These are phyloP conservation scores for Labeo calbasu DNA, from an alignment of 2,797 vertebrate genomes.

Conservation along the genomic window DNA sequence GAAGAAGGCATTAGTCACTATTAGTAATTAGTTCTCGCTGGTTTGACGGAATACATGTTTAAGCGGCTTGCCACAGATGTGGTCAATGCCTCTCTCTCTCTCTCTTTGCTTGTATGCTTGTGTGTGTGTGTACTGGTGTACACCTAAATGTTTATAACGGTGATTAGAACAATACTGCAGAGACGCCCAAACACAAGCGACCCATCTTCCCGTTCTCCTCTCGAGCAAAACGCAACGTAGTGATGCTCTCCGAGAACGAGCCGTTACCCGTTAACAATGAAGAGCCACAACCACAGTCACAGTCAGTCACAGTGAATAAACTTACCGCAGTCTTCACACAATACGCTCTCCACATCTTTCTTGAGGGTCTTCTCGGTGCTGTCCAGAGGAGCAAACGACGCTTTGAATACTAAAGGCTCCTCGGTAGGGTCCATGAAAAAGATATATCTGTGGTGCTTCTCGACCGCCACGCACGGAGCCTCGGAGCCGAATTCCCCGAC, in stretches of 20 bases:
- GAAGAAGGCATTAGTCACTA: not conserved
- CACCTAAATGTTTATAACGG: constrained; percentile 58
- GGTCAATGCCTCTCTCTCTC: constrained; percentile 11
- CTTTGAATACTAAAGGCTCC: constrained; percentile 91
- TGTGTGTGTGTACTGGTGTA: constrained; percentile 48
- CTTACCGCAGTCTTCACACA: constrained; percentile 98
- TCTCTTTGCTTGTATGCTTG: not conserved
- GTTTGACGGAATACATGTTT: constrained; percentile 2
- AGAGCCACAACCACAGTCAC: constrained; percentile 1
- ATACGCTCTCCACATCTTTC: constrained; percentile 93
- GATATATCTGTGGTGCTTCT: constrained; percentile 95
- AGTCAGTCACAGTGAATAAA: constrained; percentile 64
- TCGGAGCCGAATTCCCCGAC: constrained; percentile 88
- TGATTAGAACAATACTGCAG: constrained; percentile 59
- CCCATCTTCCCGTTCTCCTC: constrained; percentile 15
- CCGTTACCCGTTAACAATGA: constrained; percentile 39
- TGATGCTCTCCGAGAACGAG: not conserved
- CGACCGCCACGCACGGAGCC: constrained; percentile 90
- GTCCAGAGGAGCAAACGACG: constrained; percentile 91
- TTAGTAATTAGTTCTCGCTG: not conserved
- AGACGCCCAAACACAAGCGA: constrained; percentile 56
- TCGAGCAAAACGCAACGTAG: constrained; percentile 29
- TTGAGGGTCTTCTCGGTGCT: constrained; percentile 90
- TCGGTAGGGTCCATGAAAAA: constrained; percentile 98
- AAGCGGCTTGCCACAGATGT: constrained; percentile 37